Evolutionary conservation across 2,113 vertebrate genomes (phyloP), one percentile per base, ranked within the genome.

Genomic region (Garra rufa): DNA sequence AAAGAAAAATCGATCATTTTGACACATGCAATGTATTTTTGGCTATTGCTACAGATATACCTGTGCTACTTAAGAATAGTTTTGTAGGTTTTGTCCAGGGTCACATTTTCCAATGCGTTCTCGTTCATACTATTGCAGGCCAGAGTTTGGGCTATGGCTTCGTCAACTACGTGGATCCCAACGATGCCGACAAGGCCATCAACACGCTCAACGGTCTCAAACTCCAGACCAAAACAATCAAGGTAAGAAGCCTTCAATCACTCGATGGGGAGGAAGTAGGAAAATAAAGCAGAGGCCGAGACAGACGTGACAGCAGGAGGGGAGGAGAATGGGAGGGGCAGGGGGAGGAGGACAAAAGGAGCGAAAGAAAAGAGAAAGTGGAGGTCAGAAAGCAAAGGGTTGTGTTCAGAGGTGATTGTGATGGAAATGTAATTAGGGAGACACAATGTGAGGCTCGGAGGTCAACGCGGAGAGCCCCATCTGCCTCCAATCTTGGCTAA

Each of bases 191-290:
- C 92, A 97, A 98, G 93, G 97, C 97, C 91, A 98, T 99, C 93
- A 98, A 96, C 93, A 97, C 97, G 79, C 96, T 99, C 87, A 99
- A 98, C 28, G 97, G 97, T 86, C 97, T 98, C 88, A 98, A 98
- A 89, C 92, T 99, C 89, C 97, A 99, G 91, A 98, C 97, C 78
- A 99, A 99, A 96, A 98, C 97, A 93, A 98, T 98, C 95, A 99
- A 99, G 97, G 97, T 99, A 89, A 92, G 55, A 67, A 75, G 79
- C 41, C 26, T 63, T 48, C 5, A 34, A 30, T 81, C 83, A 59
- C 75, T 17, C 52, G 79, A 26, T 50, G 70, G 67, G 86, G 14
- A 69, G 17, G 44, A 84, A n/a, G 30, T 14, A 78, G 77, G 46
- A 85, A 26, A 34, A 69, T 57, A 24, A 84, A 15, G 19, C 67